Conservation (phyloP, 2,888 invertebrate genomes). For the Sceliomorpha sp. region DNA sequence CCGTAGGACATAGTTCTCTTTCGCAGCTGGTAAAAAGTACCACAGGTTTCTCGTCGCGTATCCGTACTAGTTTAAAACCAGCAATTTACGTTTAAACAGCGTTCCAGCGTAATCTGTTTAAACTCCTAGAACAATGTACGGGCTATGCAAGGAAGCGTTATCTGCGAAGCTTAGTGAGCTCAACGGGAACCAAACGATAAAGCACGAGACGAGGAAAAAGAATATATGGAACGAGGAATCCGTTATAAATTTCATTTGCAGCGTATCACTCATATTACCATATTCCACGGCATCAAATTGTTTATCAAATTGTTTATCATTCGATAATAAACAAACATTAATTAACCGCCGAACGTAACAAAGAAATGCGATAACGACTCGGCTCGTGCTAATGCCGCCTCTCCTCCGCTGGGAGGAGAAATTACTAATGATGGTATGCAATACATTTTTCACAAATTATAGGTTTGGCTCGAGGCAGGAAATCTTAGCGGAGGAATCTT, state of each 20-base stretch:
- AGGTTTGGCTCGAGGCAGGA: too few species aligned
- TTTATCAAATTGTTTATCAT: slow-evolving; percentile 40
- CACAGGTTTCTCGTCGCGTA: slow-evolving; percentile 46
- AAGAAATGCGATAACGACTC: slow-evolving; percentile 6
- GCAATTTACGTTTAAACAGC: slow-evolving; percentile 76
- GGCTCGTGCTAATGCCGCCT: too few species aligned
- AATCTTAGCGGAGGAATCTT: too few species aligned
- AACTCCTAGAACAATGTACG: slow-evolving; percentile 74
- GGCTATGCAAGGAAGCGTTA: slow-evolving; percentile 63
- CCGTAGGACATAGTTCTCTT: slow-evolving; percentile 43
- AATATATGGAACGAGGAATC: slow-evolving; percentile 55
- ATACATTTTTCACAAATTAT: too few species aligned
- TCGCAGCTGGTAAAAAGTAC: slow-evolving; percentile 53
- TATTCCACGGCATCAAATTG: slow-evolving; percentile 49
- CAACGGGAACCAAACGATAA: slow-evolving; percentile 67
- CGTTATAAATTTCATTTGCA: slow-evolving; percentile 57
- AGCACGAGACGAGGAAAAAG: slow-evolving; percentile 63
- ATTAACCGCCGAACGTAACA: slow-evolving; percentile 16
- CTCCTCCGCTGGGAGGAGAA: too few species aligned
- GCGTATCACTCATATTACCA: slow-evolving; percentile 56
- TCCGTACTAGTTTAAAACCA: slow-evolving; percentile 57
- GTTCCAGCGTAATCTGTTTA: slow-evolving; percentile 74
- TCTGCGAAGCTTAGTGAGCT: slow-evolving; percentile 70
- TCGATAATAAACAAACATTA: too few species aligned
- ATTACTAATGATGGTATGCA: too few species aligned